phyloP scores from a whole-genome alignment of 2,113 vertebrate species.

The Malurus alboscapulatus region DNA sequence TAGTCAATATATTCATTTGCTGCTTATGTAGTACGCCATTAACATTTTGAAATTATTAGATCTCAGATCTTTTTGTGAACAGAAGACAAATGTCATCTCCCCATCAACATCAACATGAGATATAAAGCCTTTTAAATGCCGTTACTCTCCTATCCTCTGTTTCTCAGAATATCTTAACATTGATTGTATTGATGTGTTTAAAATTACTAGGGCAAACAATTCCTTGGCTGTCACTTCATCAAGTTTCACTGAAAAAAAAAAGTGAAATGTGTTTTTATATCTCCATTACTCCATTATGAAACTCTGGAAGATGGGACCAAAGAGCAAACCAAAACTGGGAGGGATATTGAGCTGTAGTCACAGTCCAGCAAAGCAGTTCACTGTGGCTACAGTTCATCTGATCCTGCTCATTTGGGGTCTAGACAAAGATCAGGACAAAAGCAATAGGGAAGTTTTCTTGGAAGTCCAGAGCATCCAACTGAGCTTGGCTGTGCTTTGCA shows the following conservation, averaged over 20 bases:
- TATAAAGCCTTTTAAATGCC: background rate
- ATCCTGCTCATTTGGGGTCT: background rate
- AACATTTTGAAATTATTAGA: constrained; percentile 26
- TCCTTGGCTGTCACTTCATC: background rate
- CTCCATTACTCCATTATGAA: background rate
- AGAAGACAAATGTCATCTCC: constrained; percentile 24
- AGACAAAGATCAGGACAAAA: background rate
- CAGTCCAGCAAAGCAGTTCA: background rate
- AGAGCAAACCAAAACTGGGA: background rate
- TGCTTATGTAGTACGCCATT: background rate
- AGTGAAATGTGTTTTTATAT: background rate
- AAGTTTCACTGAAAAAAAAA: background rate
- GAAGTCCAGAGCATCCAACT: background rate
- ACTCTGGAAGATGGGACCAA: background rate
- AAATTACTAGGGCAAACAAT: constrained; percentile 24
- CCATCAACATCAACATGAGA: background rate
- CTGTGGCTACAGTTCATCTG: background rate
- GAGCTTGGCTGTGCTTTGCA: background rate
- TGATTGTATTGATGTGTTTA: background rate
- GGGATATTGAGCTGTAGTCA: background rate
- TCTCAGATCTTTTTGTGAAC: background rate
- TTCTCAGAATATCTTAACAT: constrained; percentile 15
- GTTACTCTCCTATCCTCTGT: background rate
- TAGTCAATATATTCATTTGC: background rate
- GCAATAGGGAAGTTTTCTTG: background rate